Evolutionary conservation across 2,113 vertebrate species (phyloP), one percentile per base, ranked within the genome.

Genomic region (Carassius auratus): DNA sequence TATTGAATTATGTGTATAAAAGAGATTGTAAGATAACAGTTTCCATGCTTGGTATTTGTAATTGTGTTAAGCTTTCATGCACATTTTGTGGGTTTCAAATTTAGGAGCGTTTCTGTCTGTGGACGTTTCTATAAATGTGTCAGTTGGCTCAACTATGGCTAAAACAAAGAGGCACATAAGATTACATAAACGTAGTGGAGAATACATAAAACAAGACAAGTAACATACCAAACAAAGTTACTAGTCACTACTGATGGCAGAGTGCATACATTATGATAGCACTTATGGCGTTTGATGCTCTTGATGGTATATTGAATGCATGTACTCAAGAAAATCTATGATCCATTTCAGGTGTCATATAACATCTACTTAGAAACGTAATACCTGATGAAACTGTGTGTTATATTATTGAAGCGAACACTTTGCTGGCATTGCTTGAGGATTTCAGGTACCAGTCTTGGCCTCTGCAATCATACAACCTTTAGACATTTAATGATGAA

Each of bases 371-470:
- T 79, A 62, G 33, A 79, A 45, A 62, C 5, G 36, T 62, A 17
- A 79, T 23, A 26, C 57, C 13, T 45, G 77, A 79, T 79, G 57
- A 26, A 79, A 42, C 2, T n/a, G 52, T 45, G 36, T 17, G 57
- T 45, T 79, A 62, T 61, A 62, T 62, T 79, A 79, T 79, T 79
- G 9, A 57, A 79, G 77, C 23, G 36, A 45, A 79, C 36, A 62
- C 21, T 79, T 79, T 62, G 14, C 59, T 62, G 57, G 77, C 57
- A 62, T 15, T 8, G 57, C 57, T 23, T 79, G 36, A 5, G 23
- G n/a, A n/a, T 79, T 79, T 42, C 30, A 78, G 52, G 17, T 78
- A 57, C 30, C 52, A 21, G 15, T n/a, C 76, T 42, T 23, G 52
- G 55, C 33, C 33, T 79, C 12, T 62, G 57, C 12, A 62, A 62